Evolutionary conservation across 2,888 invertebrate genomes (phyloP), one percentile per base, ranked within the genome.

Genomic region (Stenichneumon culpator): DNA sequence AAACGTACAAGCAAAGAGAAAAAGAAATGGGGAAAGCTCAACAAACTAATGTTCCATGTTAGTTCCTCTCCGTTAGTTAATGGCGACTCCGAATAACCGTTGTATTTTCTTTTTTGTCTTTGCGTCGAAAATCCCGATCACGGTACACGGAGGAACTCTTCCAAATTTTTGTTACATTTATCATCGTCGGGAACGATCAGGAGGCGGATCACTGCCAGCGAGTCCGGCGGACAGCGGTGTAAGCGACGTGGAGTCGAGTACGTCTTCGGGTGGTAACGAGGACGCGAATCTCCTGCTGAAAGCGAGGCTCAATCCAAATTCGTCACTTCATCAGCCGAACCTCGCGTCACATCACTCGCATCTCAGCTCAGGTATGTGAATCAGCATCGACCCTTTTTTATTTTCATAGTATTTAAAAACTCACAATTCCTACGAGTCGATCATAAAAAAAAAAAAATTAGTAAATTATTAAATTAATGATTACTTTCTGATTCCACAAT

Each of bases 141-240:
- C 85, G 82, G 79, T 82, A 85, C 85, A 85, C 85, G 85, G 85
- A 85, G 85, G 74, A 85, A 82, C 79, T 79, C 82, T 82, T 57
- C 57, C 79, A 67, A 69, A 25, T 85, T 85, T 82, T 54, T 85
- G 85, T 85, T 85, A 75, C 85, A 85, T 85, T 84, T 44, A 44
- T 63, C 54, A 63, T 73, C 67, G 44, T 44, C 14, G 14, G 50
- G 47, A 39, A 60, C 19, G 82, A 87, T 85, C 88, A 94, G 93
- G 93, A 91, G 92, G 93, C 90, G 99, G 98, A 94, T 99, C 99
- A 91, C 96, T 99, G 93, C 99, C 99, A 87, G 99, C 99, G 78
- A 99, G 98, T 94, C 99, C 99, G 87, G 99, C 99, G 77, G 99
- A 99, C 95, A 98, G 98, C 94, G 99, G 99, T 86, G 99, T 99